phyloP scores from a whole-genome alignment of 2,888 invertebrate species.

The Drosophila austrosaltans region DNA sequence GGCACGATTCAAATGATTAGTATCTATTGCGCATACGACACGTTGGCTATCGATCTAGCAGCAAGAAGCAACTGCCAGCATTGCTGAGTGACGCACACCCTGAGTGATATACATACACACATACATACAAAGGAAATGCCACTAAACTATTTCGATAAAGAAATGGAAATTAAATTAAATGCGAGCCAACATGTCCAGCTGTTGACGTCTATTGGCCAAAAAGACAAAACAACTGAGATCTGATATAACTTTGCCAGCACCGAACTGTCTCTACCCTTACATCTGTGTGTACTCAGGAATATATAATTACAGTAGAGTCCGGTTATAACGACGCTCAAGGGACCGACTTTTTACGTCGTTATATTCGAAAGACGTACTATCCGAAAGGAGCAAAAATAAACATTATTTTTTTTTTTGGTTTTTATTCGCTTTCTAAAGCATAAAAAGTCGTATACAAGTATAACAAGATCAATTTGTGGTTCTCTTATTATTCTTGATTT shows the following conservation, averaged over 20 bases:
- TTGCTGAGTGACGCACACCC: conserved; percentile 22
- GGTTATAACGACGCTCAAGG: too few relatives aligned
- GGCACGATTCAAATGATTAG: conserved; percentile 37
- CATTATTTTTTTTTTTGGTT: too few relatives aligned
- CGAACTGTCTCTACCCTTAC: not conserved
- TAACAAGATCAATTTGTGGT: too few relatives aligned
- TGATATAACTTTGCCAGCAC: not conserved
- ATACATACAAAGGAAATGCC: conserved; percentile 58
- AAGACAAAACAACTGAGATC: conserved; percentile 24
- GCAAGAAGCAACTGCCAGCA: conserved; percentile 48
- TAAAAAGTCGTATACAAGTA: too few relatives aligned
- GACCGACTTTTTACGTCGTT: too few relatives aligned
- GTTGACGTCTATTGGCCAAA: conserved; percentile 65
- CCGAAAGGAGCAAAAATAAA: too few relatives aligned
- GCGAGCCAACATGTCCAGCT: conserved; percentile 67
- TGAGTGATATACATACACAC: conserved; percentile 48
- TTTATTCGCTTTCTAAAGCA: too few relatives aligned
- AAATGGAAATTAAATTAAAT: conserved; percentile 59
- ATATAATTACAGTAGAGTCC: too few relatives aligned
- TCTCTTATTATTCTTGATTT: too few relatives aligned
- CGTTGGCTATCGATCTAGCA: conserved; percentile 48
- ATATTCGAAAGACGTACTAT: too few relatives aligned
- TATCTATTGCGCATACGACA: conserved; percentile 46
- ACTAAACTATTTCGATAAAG: conserved; percentile 68
- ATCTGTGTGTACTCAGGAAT: too few relatives aligned